phyloP scores from a whole-genome alignment of 2,888 invertebrate genomes.

The Perizoma affinitatum region DNA sequence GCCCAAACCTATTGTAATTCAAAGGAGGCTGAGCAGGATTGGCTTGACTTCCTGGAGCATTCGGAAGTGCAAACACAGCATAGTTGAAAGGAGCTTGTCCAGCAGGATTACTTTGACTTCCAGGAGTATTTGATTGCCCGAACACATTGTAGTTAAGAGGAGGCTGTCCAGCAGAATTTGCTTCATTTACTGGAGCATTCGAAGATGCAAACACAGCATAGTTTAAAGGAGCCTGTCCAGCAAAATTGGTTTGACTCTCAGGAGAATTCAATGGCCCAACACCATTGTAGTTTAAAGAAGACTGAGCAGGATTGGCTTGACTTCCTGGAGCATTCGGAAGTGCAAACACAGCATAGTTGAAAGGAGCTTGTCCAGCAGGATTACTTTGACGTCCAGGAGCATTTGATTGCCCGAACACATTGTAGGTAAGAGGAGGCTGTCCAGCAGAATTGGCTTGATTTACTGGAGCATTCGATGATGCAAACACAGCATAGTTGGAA shows the following conservation, averaged over 20 bases:
- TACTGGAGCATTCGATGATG: constrained; percentile 7
- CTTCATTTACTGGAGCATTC: constrained; percentile 1
- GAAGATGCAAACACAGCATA: constrained; percentile 3
- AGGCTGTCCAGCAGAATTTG: constrained; percentile 3
- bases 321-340: constrained; percentile 9
- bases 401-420: constrained; percentile 1
- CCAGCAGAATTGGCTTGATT: constrained; percentile 5
- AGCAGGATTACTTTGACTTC: constrained; percentile 2
- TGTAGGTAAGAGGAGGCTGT: constrained; percentile 10
- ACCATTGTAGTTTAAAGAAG: constrained; percentile 3
- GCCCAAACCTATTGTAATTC: background rate
- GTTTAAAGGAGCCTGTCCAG: background rate
- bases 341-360: constrained; percentile 1
- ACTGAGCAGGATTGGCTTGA: constrained; percentile 7
- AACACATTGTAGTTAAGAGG: background rate
- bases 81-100: constrained; percentile 4
- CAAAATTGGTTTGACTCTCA: background rate
- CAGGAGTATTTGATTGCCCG: constrained; percentile 5
- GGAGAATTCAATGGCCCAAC: constrained; percentile 2
- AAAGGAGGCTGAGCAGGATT: constrained; percentile 10
- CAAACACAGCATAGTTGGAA: background rate
- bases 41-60: constrained; percentile 10
- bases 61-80: constrained; percentile 3
- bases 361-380: background rate
- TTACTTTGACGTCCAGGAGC: constrained; percentile 7